Evolutionary conservation across 2,797 vertebrate species (phyloP).

Genomic region (Streptopelia turtur): DNA sequence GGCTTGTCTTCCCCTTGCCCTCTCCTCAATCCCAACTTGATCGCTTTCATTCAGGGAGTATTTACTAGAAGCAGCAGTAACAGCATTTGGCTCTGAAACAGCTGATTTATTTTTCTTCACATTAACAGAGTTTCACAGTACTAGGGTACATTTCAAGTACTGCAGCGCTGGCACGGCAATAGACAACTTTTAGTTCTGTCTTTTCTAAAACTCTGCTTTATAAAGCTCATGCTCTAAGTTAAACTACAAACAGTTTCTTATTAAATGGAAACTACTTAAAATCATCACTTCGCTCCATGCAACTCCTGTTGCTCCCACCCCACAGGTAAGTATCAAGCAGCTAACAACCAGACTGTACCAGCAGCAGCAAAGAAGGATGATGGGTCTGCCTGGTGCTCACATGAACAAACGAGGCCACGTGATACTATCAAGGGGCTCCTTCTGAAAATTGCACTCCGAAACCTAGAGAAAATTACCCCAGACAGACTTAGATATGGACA

Average conservation of each 20-base stretch:
- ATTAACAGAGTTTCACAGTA: not conserved
- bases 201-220: not conserved
- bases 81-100: not conserved
- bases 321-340: not conserved
- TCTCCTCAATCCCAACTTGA: not conserved
- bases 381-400: not conserved
- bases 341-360: not conserved
- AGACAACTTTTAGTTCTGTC: not conserved
- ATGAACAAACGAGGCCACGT: not conserved
- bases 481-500: not conserved
- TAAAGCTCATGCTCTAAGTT: not conserved
- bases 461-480: not conserved
- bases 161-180: not conserved
- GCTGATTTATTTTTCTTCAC: not conserved
- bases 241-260: not conserved
- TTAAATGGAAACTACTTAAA: not conserved
- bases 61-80: not conserved
- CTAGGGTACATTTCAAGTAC: not conserved
- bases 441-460: not conserved
- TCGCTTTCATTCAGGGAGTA: not conserved
- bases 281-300: not conserved
- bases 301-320: not conserved
- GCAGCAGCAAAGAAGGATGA: not conserved
- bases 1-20: not conserved
- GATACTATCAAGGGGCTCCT: not conserved